A percentile compares a stretch with the other conserved stretches of the same genome.
Conservation (phyloP, 2,888 invertebrate genomes). For the Heliconius aoede region DNA sequence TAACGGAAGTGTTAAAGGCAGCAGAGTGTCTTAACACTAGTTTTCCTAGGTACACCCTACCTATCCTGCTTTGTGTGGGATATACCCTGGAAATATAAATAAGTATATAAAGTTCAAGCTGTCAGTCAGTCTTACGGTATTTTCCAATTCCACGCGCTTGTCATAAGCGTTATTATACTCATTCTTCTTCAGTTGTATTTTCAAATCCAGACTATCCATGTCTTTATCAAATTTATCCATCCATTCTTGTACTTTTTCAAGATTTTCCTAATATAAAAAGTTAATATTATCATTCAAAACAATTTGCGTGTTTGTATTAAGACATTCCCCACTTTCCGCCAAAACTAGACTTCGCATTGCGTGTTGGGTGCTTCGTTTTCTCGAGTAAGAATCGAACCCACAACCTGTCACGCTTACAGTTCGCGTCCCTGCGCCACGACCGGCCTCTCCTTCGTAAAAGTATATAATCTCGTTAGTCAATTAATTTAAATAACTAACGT, state of each 20-base stretch:
- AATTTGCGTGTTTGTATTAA: too few relatives aligned
- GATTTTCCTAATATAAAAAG: constrained; percentile 58
- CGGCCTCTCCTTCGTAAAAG: too few relatives aligned
- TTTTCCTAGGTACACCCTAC: neutral
- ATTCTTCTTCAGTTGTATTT: constrained; percentile 64
- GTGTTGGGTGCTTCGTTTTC: too few relatives aligned
- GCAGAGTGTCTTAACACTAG: neutral
- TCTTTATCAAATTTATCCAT: constrained; percentile 70
- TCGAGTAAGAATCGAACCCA: too few relatives aligned
- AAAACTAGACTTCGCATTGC: too few relatives aligned
- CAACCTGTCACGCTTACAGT: too few relatives aligned
- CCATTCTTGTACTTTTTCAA: constrained; percentile 62
- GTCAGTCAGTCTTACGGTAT: constrained; percentile 56
- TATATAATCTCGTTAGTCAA: too few relatives aligned
- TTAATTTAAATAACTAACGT: constrained; percentile 56
- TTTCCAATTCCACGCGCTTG: constrained; percentile 54
- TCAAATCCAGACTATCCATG: constrained; percentile 65
- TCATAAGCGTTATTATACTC: constrained; percentile 56
- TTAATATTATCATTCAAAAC: too few relatives aligned
- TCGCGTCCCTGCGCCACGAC: too few relatives aligned
- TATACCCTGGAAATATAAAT: neutral
- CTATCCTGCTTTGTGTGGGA: neutral
- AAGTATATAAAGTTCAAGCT: neutral
- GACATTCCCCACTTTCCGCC: too few relatives aligned
- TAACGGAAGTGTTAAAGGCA: neutral